Percentiles rank a stretch among this genome's conserved stretches.
Evolutionary conservation across 2,797 vertebrate genomes (phyloP).

Genomic region (Anas bahamensis): DNA sequence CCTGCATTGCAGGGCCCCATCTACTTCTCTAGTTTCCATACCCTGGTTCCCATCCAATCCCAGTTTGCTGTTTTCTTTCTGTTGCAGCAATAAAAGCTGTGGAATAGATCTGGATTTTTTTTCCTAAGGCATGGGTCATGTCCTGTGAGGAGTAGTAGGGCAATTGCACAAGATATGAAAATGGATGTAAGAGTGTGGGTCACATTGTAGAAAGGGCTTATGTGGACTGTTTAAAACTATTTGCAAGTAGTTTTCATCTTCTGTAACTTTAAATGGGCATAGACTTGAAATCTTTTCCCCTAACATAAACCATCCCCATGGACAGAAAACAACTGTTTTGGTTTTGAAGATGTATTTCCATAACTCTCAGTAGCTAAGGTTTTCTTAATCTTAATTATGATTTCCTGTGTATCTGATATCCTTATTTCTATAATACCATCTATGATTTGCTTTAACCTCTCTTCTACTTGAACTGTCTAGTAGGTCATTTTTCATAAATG

Average conservation of each 20-base stretch:
- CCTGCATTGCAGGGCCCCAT: accelerated
- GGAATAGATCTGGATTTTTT: background rate
- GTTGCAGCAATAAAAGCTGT: background rate
- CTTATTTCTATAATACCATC: constrained; percentile 13
- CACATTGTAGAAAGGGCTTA: background rate
- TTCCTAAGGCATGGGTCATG: accelerated
- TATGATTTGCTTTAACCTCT: background rate
- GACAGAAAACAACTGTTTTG: background rate
- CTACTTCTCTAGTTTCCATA: background rate
- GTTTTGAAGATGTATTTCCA: background rate
- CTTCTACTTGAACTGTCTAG: background rate
- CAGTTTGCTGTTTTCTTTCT: background rate
- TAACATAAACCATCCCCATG: background rate
- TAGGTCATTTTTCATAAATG: constrained; percentile 1
- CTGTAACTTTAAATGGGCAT: background rate
- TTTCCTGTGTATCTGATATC: background rate
- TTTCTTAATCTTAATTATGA: background rate
- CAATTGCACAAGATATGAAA: background rate
- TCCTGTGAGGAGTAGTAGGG: background rate
- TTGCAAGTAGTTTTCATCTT: background rate
- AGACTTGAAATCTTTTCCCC: background rate
- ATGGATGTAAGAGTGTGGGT: background rate
- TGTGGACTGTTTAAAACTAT: background rate
- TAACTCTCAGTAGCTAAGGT: background rate
- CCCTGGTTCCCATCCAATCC: background rate